Conservation (phyloP, 2,888 invertebrate genomes). For the Rutpela maculata region DNA sequence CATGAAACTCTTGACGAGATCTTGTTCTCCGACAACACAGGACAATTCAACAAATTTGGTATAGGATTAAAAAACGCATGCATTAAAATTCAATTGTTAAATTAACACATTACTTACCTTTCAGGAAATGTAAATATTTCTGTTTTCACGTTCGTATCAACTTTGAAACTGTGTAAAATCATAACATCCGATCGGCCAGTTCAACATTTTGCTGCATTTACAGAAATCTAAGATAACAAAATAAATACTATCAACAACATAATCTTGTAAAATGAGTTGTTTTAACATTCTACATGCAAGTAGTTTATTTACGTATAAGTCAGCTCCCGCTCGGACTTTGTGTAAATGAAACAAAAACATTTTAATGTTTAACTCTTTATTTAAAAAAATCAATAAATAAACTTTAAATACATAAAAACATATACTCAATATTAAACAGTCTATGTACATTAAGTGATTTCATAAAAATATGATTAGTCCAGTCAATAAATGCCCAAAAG, state of each 20-base stretch:
- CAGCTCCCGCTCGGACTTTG: background rate
- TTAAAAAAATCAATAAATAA: background rate
- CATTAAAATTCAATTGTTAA: background rate
- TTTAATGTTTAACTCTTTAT: background rate
- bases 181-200: constrained; percentile 19
- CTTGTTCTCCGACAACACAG: too few species aligned
- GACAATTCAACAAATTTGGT: too few species aligned
- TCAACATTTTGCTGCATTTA: constrained; percentile 44
- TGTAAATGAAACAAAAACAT: background rate
- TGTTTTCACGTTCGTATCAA: background rate
- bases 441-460: background rate
- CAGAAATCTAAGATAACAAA: constrained; percentile 43
- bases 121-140: background rate
- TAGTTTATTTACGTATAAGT: too few species aligned
- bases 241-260: constrained; percentile 5
- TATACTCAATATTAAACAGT: background rate
- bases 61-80: too few species aligned
- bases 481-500: too few species aligned
- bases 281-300: constrained; percentile 8
- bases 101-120: background rate
- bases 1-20: too few species aligned
- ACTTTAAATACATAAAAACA: background rate
- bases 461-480: background rate
- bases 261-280: constrained; percentile 5
- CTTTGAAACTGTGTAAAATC: background rate